These are phyloP conservation scores for Drosophila merina DNA, from an alignment of 2,888 invertebrate species.

Conservation along the genomic window DNA sequence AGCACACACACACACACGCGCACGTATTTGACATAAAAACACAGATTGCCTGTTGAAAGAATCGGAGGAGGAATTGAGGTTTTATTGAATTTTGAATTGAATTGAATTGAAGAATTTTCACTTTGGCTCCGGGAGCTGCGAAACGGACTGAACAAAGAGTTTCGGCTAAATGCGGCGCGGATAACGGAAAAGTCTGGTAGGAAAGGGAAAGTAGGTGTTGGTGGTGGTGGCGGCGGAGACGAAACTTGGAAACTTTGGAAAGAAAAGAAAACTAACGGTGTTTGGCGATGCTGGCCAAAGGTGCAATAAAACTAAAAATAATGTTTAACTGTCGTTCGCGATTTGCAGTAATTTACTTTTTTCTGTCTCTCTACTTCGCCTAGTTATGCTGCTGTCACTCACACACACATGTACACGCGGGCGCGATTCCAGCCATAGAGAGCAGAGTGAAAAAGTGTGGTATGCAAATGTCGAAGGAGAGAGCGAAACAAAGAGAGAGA, in stretches of 20 bases:
- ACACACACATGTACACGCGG: conserved; percentile 23
- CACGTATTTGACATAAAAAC: conserved; percentile 50
- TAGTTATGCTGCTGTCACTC: conserved; percentile 59
- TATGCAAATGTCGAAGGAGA: conserved; percentile 37
- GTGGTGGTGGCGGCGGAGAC: not conserved
- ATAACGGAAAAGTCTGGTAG: conserved; percentile 45
- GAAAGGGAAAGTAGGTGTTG: conserved; percentile 14
- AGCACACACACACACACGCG: conserved; percentile 45
- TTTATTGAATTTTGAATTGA: conserved; percentile 32
- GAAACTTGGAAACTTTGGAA: conserved; percentile 7
- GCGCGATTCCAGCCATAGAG: conserved; percentile 56
- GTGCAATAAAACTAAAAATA: conserved; percentile 58
- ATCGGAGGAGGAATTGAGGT: conserved; percentile 26
- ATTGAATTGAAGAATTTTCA: conserved; percentile 36
- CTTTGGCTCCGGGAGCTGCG: conserved; percentile 15
- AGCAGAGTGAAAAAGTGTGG: conserved; percentile 39
- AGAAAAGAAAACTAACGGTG: conserved; percentile 49
- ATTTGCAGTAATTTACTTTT: conserved; percentile 70
- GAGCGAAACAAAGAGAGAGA: conserved; percentile 17
- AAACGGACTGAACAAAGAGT: conserved; percentile 20
- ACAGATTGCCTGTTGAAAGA: conserved; percentile 54
- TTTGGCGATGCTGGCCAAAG: conserved; percentile 41
- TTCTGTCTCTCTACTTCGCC: conserved; percentile 58
- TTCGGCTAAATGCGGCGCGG: conserved; percentile 35
- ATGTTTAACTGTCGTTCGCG: conserved; percentile 67